phyloP scores from a whole-genome alignment of 2,797 vertebrate genomes.

The Hapalemur alaotrensis region DNA sequence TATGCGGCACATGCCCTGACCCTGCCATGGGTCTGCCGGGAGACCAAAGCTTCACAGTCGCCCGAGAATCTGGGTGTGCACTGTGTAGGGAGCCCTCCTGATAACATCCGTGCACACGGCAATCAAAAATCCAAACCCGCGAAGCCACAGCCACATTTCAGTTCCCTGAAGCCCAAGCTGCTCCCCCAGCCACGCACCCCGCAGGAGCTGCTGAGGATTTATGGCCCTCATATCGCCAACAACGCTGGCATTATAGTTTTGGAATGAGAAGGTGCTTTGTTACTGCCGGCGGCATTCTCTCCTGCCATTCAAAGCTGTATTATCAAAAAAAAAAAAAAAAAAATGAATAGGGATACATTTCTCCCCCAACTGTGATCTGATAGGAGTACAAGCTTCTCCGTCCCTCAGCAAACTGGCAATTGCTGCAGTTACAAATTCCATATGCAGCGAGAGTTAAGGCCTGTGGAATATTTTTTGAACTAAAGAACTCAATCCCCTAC shows the following conservation, averaged over 20 bases:
- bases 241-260: accelerated
- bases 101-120: too few species aligned
- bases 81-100: neutral
- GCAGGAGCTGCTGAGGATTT: neutral
- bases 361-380: neutral
- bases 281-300: neutral
- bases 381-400: neutral
- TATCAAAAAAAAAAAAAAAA: neutral
- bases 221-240: neutral
- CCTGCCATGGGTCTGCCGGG: accelerated
- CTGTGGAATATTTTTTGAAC: neutral
- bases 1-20: accelerated
- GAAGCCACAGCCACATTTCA: neutral
- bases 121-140: neutral
- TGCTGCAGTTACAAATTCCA: neutral
- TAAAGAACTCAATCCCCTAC: neutral
- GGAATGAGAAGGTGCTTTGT: conserved; percentile 46
- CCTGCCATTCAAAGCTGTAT: neutral
- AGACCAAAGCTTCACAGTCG: neutral
- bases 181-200: neutral
- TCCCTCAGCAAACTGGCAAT: neutral
- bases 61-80: neutral
- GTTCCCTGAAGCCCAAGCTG: neutral
- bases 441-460: neutral
- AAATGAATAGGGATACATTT: neutral